Evolutionary conservation across 1,140 invertebrate genomes (phyloP).

Genomic region (Trypoxylus dichotomus): DNA sequence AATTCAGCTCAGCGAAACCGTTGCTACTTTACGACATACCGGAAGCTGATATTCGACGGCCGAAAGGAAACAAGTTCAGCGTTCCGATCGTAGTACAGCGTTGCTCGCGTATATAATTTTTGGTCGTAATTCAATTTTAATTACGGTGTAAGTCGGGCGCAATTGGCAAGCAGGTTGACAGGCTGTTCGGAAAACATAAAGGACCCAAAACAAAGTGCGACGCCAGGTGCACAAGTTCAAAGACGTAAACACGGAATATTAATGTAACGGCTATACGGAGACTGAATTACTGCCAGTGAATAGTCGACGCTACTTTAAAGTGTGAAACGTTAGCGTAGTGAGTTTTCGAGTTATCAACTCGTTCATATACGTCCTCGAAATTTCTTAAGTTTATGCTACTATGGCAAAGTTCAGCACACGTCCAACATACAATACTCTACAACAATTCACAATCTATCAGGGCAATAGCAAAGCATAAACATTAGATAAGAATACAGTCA

Average conservation of each 20-base stretch:
- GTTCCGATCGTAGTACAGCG: background rate
- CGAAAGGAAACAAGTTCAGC: background rate
- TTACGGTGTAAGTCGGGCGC: background rate
- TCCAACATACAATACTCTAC: background rate
- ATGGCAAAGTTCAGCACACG: background rate
- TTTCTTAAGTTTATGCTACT: background rate
- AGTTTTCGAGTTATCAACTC: background rate
- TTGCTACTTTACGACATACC: background rate
- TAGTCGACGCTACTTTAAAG: background rate
- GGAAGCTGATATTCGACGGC: background rate
- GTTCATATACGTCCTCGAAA: background rate
- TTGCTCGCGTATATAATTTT: background rate
- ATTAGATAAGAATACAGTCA: no score
- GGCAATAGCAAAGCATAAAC: no score
- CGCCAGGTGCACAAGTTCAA: background rate
- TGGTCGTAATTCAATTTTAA: background rate
- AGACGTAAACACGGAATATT: background rate
- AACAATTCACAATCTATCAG: background rate
- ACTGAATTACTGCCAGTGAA: background rate
- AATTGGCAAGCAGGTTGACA: background rate
- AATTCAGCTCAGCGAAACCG: no score
- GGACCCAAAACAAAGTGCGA: background rate
- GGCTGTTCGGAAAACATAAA: background rate
- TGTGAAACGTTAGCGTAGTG: background rate
- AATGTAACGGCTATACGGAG: background rate